A percentile compares a stretch with the other conserved stretches of the same genome.
These are phyloP conservation scores for Drosophila mulleri DNA, from an alignment of 2,888 invertebrate genomes.

Conservation along the genomic window DNA sequence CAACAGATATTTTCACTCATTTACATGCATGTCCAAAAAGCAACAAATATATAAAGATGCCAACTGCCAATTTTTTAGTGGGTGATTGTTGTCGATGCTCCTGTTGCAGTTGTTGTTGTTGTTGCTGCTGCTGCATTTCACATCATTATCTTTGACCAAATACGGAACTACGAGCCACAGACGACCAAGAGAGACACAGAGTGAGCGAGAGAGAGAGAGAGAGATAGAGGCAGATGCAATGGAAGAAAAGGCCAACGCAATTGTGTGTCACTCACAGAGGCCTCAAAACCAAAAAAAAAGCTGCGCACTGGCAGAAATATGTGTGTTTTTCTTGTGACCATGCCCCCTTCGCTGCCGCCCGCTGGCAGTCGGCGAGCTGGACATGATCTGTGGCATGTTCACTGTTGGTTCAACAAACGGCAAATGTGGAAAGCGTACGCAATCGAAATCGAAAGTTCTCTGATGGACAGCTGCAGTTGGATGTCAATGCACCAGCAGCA, in stretches of 20 bases:
- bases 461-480: slow-evolving; percentile 71
- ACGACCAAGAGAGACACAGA: not conserved
- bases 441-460: slow-evolving; percentile 79
- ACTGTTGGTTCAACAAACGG: slow-evolving; percentile 69
- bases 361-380: not conserved
- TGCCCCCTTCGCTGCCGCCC: slow-evolving; percentile 5
- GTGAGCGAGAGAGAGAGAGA: not conserved
- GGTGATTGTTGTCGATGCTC: slow-evolving; percentile 70
- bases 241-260: slow-evolving; percentile 58
- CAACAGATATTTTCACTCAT: slow-evolving; percentile 73
- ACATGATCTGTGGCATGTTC: slow-evolving; percentile 51
- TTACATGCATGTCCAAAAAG: slow-evolving; percentile 61
- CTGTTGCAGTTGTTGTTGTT: slow-evolving; percentile 35
- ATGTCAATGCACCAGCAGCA: slow-evolving; percentile 65
- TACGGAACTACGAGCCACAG: slow-evolving; percentile 70
- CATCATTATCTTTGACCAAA: slow-evolving; percentile 80
- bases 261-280: slow-evolving; percentile 75
- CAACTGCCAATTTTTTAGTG: slow-evolving; percentile 71
- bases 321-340: slow-evolving; percentile 62
- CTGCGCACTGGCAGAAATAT: slow-evolving; percentile 59
- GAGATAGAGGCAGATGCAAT: not conserved
- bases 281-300: slow-evolving; percentile 59
- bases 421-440: slow-evolving; percentile 65
- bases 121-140: slow-evolving; percentile 62
- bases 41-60: not conserved